phyloP scores from a whole-genome alignment of 2,797 vertebrate species.

The Chiloscyllium punctatum region DNA sequence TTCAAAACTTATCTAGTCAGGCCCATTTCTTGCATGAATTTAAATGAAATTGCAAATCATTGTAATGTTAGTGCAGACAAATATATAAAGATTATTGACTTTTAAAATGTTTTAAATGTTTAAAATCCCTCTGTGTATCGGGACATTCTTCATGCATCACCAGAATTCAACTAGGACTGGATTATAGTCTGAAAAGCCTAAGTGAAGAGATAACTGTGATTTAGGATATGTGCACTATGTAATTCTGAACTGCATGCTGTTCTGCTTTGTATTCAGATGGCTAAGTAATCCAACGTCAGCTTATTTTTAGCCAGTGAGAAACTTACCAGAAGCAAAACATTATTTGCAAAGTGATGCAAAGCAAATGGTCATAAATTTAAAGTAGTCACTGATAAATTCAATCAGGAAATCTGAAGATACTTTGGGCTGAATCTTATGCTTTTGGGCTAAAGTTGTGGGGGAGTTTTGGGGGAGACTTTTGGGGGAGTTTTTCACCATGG shows the following conservation, averaged over 20 bases:
- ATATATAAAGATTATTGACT: not conserved
- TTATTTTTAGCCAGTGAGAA: not conserved
- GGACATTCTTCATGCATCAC: not conserved
- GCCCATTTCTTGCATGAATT: not conserved
- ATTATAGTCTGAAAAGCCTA: not conserved
- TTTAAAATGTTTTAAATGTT: not conserved
- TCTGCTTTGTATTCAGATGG: not conserved
- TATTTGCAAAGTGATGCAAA: not conserved
- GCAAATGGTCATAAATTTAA: not conserved
- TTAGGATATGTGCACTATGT: not conserved
- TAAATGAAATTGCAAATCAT: not conserved
- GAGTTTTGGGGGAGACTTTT: too few relatives aligned
- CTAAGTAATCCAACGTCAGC: not conserved
- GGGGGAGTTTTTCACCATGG: too few relatives aligned
- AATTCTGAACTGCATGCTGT: not conserved
- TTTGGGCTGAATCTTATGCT: not conserved
- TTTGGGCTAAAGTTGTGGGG: too few relatives aligned
- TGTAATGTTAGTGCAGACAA: not conserved
- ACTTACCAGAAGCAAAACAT: not conserved
- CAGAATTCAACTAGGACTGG: not conserved
- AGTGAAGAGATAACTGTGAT: not conserved
- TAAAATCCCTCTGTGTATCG: not conserved
- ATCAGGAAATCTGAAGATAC: not conserved
- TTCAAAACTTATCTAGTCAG: not conserved
- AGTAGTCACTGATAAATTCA: not conserved